Evolutionary conservation across 2,888 invertebrate species (phyloP).

Genomic region (Rhagonycha fulva): DNA sequence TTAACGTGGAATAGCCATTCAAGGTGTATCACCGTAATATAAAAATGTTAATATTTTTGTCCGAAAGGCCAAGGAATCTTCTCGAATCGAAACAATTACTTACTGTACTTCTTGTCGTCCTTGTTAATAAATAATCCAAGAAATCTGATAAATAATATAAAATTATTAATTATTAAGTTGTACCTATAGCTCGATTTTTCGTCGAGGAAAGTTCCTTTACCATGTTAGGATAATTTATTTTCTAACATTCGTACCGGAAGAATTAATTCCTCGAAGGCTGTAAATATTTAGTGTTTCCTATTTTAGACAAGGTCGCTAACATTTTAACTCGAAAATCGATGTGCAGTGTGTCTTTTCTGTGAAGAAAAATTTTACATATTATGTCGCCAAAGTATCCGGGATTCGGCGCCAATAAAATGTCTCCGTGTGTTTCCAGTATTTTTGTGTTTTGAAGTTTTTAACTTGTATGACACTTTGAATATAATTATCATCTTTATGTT

Average conservation of each 20-base stretch:
- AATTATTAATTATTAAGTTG: neutral
- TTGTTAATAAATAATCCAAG: neutral
- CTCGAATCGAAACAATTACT: neutral
- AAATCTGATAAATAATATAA: neutral
- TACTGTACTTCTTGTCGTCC: neutral
- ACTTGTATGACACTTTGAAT: neutral
- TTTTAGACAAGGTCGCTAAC: neutral
- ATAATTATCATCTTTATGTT: slow-evolving; percentile 4
- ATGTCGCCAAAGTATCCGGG: slow-evolving; percentile 12
- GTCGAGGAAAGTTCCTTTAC: neutral
- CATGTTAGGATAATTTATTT: neutral
- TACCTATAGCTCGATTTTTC: neutral
- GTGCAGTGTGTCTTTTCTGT: neutral
- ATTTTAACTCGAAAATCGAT: neutral
- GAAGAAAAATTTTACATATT: neutral
- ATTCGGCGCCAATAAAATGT: slow-evolving; percentile 7
- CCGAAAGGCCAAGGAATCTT: neutral
- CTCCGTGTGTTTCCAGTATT: neutral
- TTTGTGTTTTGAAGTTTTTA: neutral
- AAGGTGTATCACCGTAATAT: neutral
- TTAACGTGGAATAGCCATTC: neutral
- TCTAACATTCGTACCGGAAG: neutral
- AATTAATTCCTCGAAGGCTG: neutral
- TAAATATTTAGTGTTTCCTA: neutral
- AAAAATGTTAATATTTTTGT: neutral